phyloP scores from a whole-genome alignment of 2,797 vertebrate genomes.

The Danio aesculapii region DNA sequence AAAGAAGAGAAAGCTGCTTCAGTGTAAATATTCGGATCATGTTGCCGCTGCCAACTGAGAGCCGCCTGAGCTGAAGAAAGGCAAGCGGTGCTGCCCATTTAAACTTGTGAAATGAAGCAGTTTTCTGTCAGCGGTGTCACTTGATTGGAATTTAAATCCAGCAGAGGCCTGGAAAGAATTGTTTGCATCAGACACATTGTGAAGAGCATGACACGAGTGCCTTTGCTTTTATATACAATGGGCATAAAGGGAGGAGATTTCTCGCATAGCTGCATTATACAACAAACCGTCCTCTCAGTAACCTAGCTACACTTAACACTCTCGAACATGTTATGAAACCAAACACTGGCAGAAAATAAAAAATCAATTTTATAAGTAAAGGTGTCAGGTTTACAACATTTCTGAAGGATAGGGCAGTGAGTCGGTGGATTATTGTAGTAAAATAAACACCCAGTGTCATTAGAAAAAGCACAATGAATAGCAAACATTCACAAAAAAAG shows the following conservation, averaged over 20 bases:
- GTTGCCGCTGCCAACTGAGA: constrained; percentile 48
- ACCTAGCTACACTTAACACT: not conserved
- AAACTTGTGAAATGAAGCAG: constrained; percentile 63
- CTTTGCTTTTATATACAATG: constrained; percentile 39
- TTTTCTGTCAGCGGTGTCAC: constrained; percentile 66
- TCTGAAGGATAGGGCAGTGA: too few species aligned
- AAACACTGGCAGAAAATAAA: not conserved
- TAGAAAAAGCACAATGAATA: too few species aligned
- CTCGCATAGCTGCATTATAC: not conserved
- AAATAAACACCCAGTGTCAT: too few species aligned
- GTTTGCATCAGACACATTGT: constrained; percentile 67
- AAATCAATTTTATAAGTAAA: too few species aligned
- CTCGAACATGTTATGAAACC: constrained; percentile 8
- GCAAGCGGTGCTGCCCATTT: constrained; percentile 44
- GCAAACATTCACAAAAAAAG: too few species aligned
- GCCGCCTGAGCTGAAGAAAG: constrained; percentile 43
- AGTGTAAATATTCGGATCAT: constrained; percentile 57
- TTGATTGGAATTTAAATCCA: constrained; percentile 73
- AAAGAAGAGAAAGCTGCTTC: not conserved
- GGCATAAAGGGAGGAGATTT: not conserved
- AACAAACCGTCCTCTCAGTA: constrained; percentile 1
- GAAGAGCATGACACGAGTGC: constrained; percentile 60
- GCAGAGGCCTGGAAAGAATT: constrained; percentile 45
- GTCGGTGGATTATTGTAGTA: too few species aligned
- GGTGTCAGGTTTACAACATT: too few species aligned